Evolutionary conservation across 2,888 invertebrate genomes (phyloP), one percentile per base, ranked within the genome.

Genomic region (Psococerastis gibbosa): DNA sequence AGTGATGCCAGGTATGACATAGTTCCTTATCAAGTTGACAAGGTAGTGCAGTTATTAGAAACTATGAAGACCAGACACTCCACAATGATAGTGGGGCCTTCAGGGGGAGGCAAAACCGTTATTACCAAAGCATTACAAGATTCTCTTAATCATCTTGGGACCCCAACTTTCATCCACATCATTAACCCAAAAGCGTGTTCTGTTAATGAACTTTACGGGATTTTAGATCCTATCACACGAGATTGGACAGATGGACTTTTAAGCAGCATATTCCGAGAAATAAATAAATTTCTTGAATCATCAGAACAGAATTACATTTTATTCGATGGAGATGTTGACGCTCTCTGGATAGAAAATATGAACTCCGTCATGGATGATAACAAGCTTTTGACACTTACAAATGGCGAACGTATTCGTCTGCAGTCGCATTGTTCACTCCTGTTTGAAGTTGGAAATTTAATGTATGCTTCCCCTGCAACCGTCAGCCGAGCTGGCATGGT

Each of bases 291-390:
- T 1, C 63, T 72, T 3, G 63, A 64, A 17, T 45, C 50, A 2
- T 63, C 62, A 2, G 87, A 88, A 57, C 70, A 75, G 43, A 75
- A 76, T 46, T 89, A 85, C 58, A 84, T 89, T 38, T 65, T 91
- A 38, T 91, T 89, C 62, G 92, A 92, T 57, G 92, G 92, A 2
- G 89, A 91, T 57, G 88, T 92, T 2, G 91, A 92, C 65, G 84
- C 91, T 1, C 67, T 89, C 32, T 92, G 91, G 91, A 87, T 92
- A 50, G 92, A 92, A 63, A 92, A 91, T 63, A 91, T 92, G 88
- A 92, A 91, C 65, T 88, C 89, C 0, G 89, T 92, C 2, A 91
- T 92, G 91, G 92, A 92, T 56, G 91, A 92, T 60, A 92, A 91
- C 58, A 82, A 79, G 56, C 64, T 91, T 33, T 64, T 92, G 44